These are phyloP conservation scores for Nesogale talazaci DNA, from an alignment of 2,113 vertebrate species.

Conservation along the genomic window DNA sequence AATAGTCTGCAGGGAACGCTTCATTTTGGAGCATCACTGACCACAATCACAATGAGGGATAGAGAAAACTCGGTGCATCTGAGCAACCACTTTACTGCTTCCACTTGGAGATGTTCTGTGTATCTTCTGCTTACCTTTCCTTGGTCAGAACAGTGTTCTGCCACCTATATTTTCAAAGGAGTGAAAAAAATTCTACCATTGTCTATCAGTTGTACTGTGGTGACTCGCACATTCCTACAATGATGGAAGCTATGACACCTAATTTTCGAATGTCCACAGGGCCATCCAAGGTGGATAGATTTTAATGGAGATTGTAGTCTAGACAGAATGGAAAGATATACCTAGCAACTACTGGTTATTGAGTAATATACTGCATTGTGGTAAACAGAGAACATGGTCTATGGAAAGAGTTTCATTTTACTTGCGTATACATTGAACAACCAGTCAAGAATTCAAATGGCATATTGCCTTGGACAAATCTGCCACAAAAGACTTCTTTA, in stretches of 20 bases:
- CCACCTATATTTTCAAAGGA: background rate
- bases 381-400: background rate
- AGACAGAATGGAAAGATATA: background rate
- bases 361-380: background rate
- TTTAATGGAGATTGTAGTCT: background rate
- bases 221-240: background rate
- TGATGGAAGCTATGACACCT: background rate
- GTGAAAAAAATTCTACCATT: background rate
- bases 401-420: background rate
- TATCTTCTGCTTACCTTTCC: background rate
- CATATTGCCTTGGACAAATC: background rate
- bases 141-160: background rate
- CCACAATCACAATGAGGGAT: fast-evolving
- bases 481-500: background rate
- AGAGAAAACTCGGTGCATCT: background rate
- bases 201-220: background rate
- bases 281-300: background rate
- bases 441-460: background rate
- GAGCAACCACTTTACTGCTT: background rate
- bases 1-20: background rate
- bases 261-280: background rate
- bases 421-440: background rate
- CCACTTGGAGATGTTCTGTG: background rate
- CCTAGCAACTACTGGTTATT: background rate
- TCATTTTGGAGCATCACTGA: background rate